Conservation (phyloP, 1,140 invertebrate species). For the Pseudomyrmex dendroicus region DNA sequence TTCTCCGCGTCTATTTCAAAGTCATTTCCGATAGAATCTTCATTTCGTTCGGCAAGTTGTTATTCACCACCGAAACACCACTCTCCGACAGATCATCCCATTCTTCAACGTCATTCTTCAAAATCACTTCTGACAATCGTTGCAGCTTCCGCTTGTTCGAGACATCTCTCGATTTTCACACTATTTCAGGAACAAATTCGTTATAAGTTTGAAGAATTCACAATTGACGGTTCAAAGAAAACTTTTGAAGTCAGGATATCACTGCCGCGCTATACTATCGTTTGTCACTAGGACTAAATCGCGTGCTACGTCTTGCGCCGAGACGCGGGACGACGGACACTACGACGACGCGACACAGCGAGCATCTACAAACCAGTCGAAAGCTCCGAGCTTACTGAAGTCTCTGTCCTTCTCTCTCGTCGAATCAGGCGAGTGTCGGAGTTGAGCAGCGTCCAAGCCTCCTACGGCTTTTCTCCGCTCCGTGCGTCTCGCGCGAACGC, state of each 20-base stretch:
- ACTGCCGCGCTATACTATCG: not conserved
- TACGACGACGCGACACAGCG: not conserved
- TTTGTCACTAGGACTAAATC: not conserved
- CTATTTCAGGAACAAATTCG: not conserved
- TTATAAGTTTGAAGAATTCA: too few species aligned
- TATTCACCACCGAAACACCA: not conserved
- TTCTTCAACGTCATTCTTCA: conserved; percentile 2
- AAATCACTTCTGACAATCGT: not conserved
- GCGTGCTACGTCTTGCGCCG: conserved; percentile 45
- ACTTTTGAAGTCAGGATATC: not conserved
- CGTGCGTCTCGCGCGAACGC: conserved; percentile 22
- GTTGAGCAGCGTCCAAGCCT: conserved; percentile 37
- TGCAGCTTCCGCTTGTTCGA: not conserved
- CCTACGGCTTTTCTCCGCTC: conserved; percentile 46
- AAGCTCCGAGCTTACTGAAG: conserved; percentile 80
- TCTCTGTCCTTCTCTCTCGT: conserved; percentile 39
- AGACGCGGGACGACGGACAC: conserved; percentile 22
- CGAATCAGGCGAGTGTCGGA: conserved; percentile 41
- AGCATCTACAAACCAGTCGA: conserved; percentile 61
- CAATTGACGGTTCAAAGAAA: not conserved
- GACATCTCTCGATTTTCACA: not conserved
- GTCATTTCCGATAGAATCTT: not conserved
- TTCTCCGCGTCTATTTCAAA: not conserved
- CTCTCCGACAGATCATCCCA: not conserved
- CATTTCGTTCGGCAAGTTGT: not conserved